Conservation (phyloP, 2,113 vertebrate genomes). For the Odontesthes bonariensis region DNA sequence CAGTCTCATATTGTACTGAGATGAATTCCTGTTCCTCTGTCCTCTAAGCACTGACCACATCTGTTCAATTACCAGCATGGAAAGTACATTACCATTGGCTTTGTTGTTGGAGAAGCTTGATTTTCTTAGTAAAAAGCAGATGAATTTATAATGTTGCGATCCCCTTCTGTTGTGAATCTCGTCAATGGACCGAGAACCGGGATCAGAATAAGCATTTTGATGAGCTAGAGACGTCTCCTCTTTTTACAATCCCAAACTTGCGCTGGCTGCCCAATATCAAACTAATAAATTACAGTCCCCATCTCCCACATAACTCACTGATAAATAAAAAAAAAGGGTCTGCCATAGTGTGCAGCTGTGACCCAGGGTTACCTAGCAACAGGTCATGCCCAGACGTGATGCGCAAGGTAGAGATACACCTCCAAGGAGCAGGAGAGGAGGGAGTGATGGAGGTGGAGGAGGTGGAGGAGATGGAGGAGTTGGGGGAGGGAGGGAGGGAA, state of each 20-base stretch:
- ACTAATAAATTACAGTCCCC: conserved; percentile 88
- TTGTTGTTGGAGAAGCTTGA: conserved; percentile 81
- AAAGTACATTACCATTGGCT: conserved; percentile 83
- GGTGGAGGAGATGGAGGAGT: conserved; percentile 61
- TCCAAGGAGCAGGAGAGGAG: conserved; percentile 73
- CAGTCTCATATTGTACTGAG: conserved; percentile 66
- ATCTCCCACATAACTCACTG: conserved; percentile 85
- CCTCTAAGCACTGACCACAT: conserved; percentile 79
- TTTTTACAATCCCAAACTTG: conserved; percentile 84
- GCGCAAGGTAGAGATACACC: conserved; percentile 84
- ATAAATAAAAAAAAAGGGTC: conserved; percentile 85
- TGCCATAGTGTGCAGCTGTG: conserved; percentile 86
- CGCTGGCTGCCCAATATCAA: conserved; percentile 83
- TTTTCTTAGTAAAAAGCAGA: conserved; percentile 78
- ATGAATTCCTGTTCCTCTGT: conserved; percentile 64
- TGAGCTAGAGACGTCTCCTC: conserved; percentile 76
- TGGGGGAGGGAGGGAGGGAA: conserved; percentile 42
- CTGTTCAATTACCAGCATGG: conserved; percentile 82
- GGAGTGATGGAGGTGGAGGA: conserved; percentile 56
- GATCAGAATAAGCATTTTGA: conserved; percentile 81
- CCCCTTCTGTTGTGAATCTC: conserved; percentile 74
- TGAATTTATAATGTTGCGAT: conserved; percentile 80
- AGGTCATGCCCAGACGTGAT: conserved; percentile 88
- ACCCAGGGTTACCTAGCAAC: conserved; percentile 89
- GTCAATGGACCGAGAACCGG: conserved; percentile 53